Base-by-base conservation (phyloP, 2,797 vertebrate species). In the Stomatorhinus walkeri region DNA sequence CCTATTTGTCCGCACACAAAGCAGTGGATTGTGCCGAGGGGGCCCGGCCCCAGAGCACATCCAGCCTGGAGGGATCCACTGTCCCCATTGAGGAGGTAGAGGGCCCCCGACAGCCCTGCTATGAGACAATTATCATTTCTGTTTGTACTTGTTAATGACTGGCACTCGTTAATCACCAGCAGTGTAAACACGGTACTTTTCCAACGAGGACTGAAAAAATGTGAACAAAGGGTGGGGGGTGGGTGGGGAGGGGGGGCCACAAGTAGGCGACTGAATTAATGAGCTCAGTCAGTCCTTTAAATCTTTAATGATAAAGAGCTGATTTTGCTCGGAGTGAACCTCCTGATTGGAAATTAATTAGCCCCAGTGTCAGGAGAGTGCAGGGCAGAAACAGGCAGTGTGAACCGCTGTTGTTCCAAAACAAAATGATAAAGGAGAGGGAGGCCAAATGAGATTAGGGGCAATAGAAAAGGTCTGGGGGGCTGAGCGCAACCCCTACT, bases 401-500 rank as follows among this genome's bases (percentile, higher is more conserved):
- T 93, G 93, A 95, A 93, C 93, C 91, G 93, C 94, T 92, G 93
- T 93, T 94, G 93, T 93, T 89, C 88, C 83, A 14, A 28, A 93
- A 90, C 91, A 91, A 93, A 93, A 93, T 93, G 93, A 96, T 94
- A 94, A 94, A 94, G 92, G 93, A 95, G 93, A 95, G 92, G 91
- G 92, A 96, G 95, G 95, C 95, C 95, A 97, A 98, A 97, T 97
- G 96, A 97, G 97, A 97, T 97, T 96, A 96, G 95, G 96, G 93
- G 93, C 94, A 95, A 95, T 96, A 97, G 96, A 97, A 96, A 96
- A 95, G 95, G 94, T 93, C 93, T 93, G 92, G 96, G 95, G 95
- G 96, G 96, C 96, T 96, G 96, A 95, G 96, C 95, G 96, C 95
- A 97, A 96, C 97, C 97, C 98, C 97, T 96, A 97, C 98, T 98